phyloP scores from a whole-genome alignment of 2,888 invertebrate species.

The Smittia sp. region DNA sequence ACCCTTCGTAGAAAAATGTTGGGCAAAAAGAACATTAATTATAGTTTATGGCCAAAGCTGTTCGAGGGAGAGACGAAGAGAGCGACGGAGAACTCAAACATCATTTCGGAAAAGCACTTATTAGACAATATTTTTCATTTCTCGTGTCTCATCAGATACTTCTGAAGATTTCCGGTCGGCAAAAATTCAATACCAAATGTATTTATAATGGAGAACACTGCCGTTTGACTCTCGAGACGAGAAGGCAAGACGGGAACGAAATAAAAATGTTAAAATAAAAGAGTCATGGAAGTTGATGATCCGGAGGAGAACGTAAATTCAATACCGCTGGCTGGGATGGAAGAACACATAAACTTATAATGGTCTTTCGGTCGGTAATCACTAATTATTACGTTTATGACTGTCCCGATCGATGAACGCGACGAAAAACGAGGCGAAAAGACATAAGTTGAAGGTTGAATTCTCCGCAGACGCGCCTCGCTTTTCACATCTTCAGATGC shows the following conservation, averaged over 20 bases:
- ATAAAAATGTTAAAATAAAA: constrained; percentile 27
- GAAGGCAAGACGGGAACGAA: constrained; percentile 5
- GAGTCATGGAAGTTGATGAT: constrained; percentile 38
- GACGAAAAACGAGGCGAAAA: not conserved
- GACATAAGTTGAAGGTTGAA: constrained; percentile 28
- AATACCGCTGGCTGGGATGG: not conserved
- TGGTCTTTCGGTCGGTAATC: not conserved
- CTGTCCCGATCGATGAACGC: not conserved
- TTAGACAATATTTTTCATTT: constrained; percentile 40
- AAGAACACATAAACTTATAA: constrained; percentile 3
- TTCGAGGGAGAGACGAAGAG: not conserved
- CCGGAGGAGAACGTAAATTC: not conserved
- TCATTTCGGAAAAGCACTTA: constrained; percentile 32
- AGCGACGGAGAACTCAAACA: constrained; percentile 24
- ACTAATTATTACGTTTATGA: constrained; percentile 19
- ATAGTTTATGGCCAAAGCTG: constrained; percentile 31
- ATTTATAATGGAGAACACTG: constrained; percentile 30
- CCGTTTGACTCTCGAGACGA: not conserved
- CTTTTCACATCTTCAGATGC: constrained; percentile 23
- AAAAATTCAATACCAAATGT: constrained; percentile 37
- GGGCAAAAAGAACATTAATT: constrained; percentile 33
- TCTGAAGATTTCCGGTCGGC: constrained; percentile 40
- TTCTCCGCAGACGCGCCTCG: constrained; percentile 10
- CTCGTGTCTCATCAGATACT: constrained; percentile 20
- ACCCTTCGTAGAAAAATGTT: constrained; percentile 35